These are phyloP conservation scores for Prinia subflava DNA, from an alignment of 2,113 vertebrate species.

Conservation along the genomic window DNA sequence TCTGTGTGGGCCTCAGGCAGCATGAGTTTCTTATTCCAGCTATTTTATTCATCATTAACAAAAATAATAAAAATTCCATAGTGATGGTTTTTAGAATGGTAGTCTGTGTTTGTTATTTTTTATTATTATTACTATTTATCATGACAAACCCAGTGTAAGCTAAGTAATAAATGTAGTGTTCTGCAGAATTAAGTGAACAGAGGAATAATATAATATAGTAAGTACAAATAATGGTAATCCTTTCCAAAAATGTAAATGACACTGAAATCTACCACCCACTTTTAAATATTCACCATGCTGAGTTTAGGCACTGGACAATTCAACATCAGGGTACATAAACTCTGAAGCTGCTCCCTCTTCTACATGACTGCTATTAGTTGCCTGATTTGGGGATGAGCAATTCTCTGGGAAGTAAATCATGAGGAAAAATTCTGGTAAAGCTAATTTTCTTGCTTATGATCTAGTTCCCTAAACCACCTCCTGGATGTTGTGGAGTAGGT, in stretches of 20 bases:
- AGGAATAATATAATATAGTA: not conserved
- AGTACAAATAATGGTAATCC: not conserved
- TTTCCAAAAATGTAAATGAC: not conserved
- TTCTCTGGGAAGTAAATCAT: not conserved
- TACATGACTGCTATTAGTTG: not conserved
- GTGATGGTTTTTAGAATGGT: not conserved
- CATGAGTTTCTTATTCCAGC: not conserved
- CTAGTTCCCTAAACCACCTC: not conserved
- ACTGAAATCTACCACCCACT: not conserved
- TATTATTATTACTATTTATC: not conserved
- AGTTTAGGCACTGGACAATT: not conserved
- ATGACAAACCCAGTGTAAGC: not conserved
- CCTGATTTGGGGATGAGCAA: not conserved
- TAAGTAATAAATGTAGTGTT: not conserved
- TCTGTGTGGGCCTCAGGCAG: not conserved
- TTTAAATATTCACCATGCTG: not conserved
- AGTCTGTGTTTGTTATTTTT: not conserved
- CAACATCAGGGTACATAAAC: not conserved
- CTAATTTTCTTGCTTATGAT: not conserved
- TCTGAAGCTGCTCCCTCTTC: not conserved
- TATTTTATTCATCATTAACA: not conserved
- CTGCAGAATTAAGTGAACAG: not conserved
- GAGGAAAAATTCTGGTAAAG: not conserved
- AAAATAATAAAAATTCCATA: not conserved
- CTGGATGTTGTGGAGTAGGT: not conserved